These are phyloP conservation scores for Ophion slaviceki DNA, from an alignment of 2,888 invertebrate species.

Conservation along the genomic window DNA sequence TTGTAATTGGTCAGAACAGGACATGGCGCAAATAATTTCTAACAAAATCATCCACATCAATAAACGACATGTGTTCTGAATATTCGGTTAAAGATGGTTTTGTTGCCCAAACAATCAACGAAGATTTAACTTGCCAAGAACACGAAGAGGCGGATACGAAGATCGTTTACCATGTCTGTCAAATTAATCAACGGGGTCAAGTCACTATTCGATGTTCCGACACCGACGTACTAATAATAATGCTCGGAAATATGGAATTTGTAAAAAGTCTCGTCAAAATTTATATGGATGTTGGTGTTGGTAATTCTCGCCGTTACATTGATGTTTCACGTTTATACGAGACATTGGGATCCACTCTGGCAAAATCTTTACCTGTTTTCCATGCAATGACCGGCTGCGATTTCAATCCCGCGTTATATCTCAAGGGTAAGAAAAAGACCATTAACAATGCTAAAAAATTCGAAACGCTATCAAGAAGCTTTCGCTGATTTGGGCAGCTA, in stretches of 20 bases:
- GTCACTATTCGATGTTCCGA: constrained; percentile 42
- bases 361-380: constrained; percentile 42
- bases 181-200: constrained; percentile 45
- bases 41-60: constrained; percentile 70
- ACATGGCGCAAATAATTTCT: constrained; percentile 67
- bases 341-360: constrained; percentile 26
- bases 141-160: constrained; percentile 71
- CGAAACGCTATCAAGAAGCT: background rate
- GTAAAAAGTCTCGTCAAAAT: constrained; percentile 25
- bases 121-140: constrained; percentile 45
- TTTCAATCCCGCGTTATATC: constrained; percentile 56
- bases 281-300: constrained; percentile 47
- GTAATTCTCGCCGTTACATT: constrained; percentile 52
- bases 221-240: constrained; percentile 29
- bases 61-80: constrained; percentile 65
- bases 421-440: constrained; percentile 41
- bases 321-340: constrained; percentile 42
- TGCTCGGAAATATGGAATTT: constrained; percentile 31
- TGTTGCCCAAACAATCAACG: constrained; percentile 54
- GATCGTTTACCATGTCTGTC: constrained; percentile 66
- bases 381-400: constrained; percentile 55
- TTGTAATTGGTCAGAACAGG: constrained; percentile 62
- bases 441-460: constrained; percentile 10
- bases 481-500: constrained; percentile 21
- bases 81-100: constrained; percentile 60